Percentiles rank a stretch among this genome's conserved stretches.
These are phyloP conservation scores for Heliconius ethilla DNA, from an alignment of 2,888 invertebrate species.

Conservation along the genomic window DNA sequence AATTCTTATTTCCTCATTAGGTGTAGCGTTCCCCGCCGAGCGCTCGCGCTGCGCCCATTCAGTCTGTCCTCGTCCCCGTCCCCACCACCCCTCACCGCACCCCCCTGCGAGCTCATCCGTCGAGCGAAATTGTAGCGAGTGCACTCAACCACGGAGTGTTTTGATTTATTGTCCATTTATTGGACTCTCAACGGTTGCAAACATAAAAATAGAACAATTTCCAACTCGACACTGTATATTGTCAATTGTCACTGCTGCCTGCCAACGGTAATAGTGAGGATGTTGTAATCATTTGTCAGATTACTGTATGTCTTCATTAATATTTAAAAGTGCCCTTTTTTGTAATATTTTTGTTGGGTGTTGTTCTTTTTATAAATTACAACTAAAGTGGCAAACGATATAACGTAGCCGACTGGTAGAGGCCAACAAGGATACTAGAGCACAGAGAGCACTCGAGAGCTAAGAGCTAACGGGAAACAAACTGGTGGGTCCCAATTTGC, in stretches of 20 bases:
- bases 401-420: conserved; percentile 59
- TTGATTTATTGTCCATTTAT: conserved; percentile 79
- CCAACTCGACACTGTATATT: conserved; percentile 48
- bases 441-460: conserved; percentile 69
- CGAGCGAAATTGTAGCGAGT: conserved; percentile 68
- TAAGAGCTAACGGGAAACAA: conserved; percentile 66
- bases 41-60: conserved; percentile 66
- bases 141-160: conserved; percentile 72
- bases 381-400: conserved; percentile 38
- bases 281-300: conserved; percentile 32
- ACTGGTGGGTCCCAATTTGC: conserved; percentile 78
- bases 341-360: neutral
- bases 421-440: conserved; percentile 61
- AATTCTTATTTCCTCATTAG: conserved; percentile 82
- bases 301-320: neutral
- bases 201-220: conserved; percentile 61
- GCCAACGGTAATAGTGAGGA: conserved; percentile 41
- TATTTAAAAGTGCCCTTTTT: neutral
- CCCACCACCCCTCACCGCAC: conserved; percentile 45
- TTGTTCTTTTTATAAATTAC: conserved; percentile 11
- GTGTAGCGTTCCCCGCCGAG: conserved; percentile 60
- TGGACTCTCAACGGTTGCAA: conserved; percentile 61
- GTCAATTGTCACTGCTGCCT: conserved; percentile 52
- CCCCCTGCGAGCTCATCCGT: conserved; percentile 56
- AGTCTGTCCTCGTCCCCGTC: conserved; percentile 50